Evolutionary conservation across 2,797 vertebrate species (phyloP), one percentile per base, ranked within the genome.

Genomic region (Paramormyrops hopkinsi): DNA sequence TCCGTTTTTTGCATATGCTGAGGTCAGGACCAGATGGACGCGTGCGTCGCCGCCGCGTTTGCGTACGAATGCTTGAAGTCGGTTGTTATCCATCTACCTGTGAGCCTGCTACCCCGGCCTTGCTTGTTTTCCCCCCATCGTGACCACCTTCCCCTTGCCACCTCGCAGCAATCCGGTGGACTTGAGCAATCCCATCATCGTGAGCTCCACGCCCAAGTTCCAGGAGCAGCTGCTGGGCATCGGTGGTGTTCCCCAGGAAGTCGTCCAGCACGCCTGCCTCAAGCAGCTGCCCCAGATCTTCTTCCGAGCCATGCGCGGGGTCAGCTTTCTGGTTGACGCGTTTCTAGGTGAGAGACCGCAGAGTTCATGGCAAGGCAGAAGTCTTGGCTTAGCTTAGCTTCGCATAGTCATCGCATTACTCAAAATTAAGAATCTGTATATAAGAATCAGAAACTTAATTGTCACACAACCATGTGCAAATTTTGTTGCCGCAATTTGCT

Each of bases 201-300:
- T 99, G 93, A 98, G 98, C 95, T 98, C 98, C 94, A 98, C 98
- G 90, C 97, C 96, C 69, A 96, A 96, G 93, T 96, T 97, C 94
- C 97, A 97, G 95, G 97, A 98, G 92, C 97, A 97, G 94, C 96
- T 97, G 93, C 95, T 99, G 86, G 97, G 96, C 94, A 97, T 97
- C 92, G 98, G 97, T 37, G 97, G 97, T 76, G 97, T 98, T 93
- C 96, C 97, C 41, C 98, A 98, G 93, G 98, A 99, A 90, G 95
- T 98, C 92, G 97, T 98, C 92, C 96, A 98, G 92, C 98, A 98
- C 93, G 97, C 97, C 65, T 99, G 98, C 96, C 96, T 99, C 93
- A 96, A 96, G 93, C 97, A 97, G 92, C 96, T 98, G 93, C 97
- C 97, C 93, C 96, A 97, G 54, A 97, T 98, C 95, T 98, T 98